These are phyloP conservation scores for Hoplostethus atlanticus DNA, from an alignment of 2,797 vertebrate species.

Conservation along the genomic window DNA sequence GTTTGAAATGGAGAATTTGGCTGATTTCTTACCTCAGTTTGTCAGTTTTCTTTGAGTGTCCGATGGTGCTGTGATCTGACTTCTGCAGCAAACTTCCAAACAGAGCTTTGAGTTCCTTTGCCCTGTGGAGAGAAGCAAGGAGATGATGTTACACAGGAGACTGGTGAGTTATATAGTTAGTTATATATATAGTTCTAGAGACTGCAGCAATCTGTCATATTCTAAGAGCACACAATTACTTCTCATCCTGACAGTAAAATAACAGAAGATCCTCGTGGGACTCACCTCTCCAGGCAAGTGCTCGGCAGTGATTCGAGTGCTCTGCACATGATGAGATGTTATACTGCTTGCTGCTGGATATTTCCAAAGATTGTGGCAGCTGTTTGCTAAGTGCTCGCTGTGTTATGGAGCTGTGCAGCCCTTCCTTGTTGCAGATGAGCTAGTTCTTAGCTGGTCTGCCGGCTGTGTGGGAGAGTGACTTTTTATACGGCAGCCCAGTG, in stretches of 20 bases:
- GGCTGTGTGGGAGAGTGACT: constrained; percentile 34
- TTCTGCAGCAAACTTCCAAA: constrained; percentile 91
- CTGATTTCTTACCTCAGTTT: constrained; percentile 71
- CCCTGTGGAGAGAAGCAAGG: constrained; percentile 78
- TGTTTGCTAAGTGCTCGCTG: constrained; percentile 21
- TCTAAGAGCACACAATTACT: background rate
- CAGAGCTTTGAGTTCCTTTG: constrained; percentile 92
- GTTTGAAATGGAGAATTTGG: background rate
- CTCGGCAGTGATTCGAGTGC: constrained; percentile 87
- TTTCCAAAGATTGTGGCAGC: constrained; percentile 36
- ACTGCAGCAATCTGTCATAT: background rate
- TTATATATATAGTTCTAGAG: background rate
- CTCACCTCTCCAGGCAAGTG: constrained; percentile 93
- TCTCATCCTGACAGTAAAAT: background rate
- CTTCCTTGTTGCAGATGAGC: constrained; percentile 17
- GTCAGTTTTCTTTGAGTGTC: constrained; percentile 73
- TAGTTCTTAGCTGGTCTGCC: constrained; percentile 53
- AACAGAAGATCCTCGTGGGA: background rate
- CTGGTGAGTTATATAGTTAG: too few species aligned
- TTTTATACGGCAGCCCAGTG: constrained; percentile 73
- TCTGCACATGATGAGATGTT: constrained; percentile 87
- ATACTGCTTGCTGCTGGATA: constrained; percentile 8
- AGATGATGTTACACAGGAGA: background rate
- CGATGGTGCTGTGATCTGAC: constrained; percentile 79
- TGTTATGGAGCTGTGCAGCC: constrained; percentile 27